Conservation (phyloP, 1,140 invertebrate genomes). For the Bombus pyrosoma region DNA sequence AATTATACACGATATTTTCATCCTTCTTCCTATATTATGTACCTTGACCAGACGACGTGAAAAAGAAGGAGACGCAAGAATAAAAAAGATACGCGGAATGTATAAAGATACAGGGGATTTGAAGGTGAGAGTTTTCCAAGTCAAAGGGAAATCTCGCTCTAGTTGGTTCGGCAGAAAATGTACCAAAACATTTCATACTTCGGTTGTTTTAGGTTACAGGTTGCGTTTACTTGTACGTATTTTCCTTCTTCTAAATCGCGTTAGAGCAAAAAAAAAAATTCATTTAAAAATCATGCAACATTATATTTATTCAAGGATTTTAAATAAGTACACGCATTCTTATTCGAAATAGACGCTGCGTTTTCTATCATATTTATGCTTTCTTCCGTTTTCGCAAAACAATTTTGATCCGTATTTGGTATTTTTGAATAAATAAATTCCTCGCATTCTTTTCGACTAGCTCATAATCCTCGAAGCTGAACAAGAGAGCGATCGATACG, state of each 20-base stretch:
- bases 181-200: constrained; percentile 7
- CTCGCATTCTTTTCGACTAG: neutral
- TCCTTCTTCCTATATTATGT: neutral
- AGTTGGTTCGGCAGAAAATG: neutral
- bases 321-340: neutral
- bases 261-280: neutral
- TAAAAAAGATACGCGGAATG: neutral
- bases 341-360: too few species aligned
- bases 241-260: too few species aligned
- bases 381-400: neutral
- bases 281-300: neutral
- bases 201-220: neutral
- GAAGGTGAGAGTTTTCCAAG: neutral
- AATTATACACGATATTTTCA: neutral
- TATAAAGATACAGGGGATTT: neutral
- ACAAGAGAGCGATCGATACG: constrained; percentile 9
- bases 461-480: neutral
- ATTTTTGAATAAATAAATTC: constrained; percentile 27
- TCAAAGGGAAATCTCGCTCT: constrained; percentile 14
- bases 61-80: neutral
- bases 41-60: neutral
- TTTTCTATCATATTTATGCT: neutral
- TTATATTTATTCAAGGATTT: neutral
- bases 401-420: neutral
- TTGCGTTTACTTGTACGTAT: neutral